Evolutionary conservation across 2,797 vertebrate species (phyloP).

Genomic region (Peromyscus eremicus): DNA sequence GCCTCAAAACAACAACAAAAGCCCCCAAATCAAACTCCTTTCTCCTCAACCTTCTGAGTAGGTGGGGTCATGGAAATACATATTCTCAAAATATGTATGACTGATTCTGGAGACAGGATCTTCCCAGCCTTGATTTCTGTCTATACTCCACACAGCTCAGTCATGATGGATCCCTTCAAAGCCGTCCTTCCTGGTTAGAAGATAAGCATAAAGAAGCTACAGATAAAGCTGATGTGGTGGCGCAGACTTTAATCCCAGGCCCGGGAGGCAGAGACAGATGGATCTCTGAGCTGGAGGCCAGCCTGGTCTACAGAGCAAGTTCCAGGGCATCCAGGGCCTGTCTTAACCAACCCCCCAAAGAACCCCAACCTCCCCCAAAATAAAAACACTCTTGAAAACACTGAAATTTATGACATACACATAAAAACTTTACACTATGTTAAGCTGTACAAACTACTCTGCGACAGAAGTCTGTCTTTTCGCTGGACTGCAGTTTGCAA

Average conservation of each 20-base stretch:
- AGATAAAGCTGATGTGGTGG: background rate
- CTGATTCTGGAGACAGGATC: background rate
- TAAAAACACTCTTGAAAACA: background rate
- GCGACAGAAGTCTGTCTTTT: background rate
- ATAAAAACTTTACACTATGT: conserved; percentile 32
- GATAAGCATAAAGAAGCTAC: background rate
- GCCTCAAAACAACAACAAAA: background rate
- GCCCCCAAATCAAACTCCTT: background rate
- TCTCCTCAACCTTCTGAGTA: background rate
- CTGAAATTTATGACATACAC: background rate
- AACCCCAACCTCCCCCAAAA: background rate
- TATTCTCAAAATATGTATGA: background rate
- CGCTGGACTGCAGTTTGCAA: background rate
- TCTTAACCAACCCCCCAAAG: background rate
- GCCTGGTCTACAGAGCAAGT: background rate
- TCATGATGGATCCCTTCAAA: conserved; percentile 26
- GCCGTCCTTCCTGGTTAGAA: background rate
- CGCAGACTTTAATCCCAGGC: background rate
- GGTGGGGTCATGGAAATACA: too few species aligned
- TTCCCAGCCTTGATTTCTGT: conserved; percentile 16
- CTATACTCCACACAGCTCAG: background rate
- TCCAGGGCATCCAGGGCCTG: background rate
- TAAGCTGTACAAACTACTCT: conserved; percentile 41
- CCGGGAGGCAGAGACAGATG: background rate
- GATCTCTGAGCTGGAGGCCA: background rate